Base-by-base conservation (phyloP, 2,888 invertebrate species). In the Agrotis segetum region DNA sequence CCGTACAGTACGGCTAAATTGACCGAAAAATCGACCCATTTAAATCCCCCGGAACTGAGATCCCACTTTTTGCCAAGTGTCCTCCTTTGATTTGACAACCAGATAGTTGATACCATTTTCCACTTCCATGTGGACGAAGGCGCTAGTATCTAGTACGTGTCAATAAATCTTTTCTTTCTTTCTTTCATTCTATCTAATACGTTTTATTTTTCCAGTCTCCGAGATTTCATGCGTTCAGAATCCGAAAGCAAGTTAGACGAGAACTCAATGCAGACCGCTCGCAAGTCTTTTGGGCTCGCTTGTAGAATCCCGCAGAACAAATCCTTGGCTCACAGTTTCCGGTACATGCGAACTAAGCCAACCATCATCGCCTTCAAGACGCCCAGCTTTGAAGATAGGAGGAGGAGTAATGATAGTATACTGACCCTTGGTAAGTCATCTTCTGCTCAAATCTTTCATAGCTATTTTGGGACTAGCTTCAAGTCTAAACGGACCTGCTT, bases 271-370 rank as follows among this genome's bases (percentile, higher is more conserved):
- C 96, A 96, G 9, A 95, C 59, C 16, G 80, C 80, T 7, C 80
- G 70, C 21, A 80, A 82, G 53, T 16, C 82, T 1, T 80, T 71
- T 13, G 70, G 79, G 0, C 52, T 78, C 0, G 79, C 82, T 1
- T 29, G 72, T 91, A 92, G 97, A 59, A 97, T 97, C 87, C 98
- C 98, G 0, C 98, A 98, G 89, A 98, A 98, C 89, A 97, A 97
- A 85, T 98, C 98, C 0, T 93, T 98, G 75, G 98, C 98, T 0
- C 98, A 98, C 88, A 98, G 98, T 89, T 98, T 98, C 93, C 97
- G 98, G n/a, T 99, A 98, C 90, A 98, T 99, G 98, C 94, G 99
- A 58, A 97, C 97, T 83, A 99, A 99, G 87, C 99, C 99, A 0
- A 98, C 98, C 0, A 98, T 99, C 79, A 98, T 99, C 62, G 98